A percentile compares a stretch with the other conserved stretches of the same genome.
Evolutionary conservation across 2,113 vertebrate species (phyloP).

Genomic region (Sinosuthora webbiana): DNA sequence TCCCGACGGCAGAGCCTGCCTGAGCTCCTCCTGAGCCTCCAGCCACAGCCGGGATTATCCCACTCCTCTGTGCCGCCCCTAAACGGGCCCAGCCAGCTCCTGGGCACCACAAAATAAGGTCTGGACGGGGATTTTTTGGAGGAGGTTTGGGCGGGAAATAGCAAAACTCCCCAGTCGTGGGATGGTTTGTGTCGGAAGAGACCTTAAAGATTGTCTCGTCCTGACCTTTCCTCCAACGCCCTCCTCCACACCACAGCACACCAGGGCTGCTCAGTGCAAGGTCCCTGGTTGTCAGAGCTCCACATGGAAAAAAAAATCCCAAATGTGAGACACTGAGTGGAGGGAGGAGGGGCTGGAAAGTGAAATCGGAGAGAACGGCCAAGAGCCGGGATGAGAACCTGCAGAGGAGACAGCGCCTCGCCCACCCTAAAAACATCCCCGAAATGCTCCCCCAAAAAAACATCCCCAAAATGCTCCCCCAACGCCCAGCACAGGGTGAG

Average conservation of each 20-base stretch:
- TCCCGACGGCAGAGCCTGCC: not conserved
- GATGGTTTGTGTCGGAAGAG: not conserved
- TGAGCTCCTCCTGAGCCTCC: not conserved
- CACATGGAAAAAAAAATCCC: not conserved
- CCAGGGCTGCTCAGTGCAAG: not conserved
- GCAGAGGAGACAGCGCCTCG: too few species aligned
- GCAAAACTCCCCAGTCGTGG: not conserved
- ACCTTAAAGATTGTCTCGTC: not conserved
- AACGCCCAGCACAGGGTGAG: not conserved
- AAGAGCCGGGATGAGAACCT: accelerated
- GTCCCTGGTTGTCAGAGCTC: not conserved
- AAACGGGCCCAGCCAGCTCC: not conserved
- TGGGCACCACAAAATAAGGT: not conserved
- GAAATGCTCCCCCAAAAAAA: accelerated
- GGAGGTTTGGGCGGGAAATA: not conserved
- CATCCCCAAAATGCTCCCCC: accelerated
- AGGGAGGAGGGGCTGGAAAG: not conserved
- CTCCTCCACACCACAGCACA: not conserved
- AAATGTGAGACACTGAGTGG: accelerated
- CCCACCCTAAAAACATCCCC: accelerated
- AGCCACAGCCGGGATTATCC: not conserved
- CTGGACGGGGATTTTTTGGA: accelerated
- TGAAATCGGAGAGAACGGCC: not conserved
- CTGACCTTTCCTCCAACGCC: not conserved
- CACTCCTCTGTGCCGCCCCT: not conserved